These are phyloP conservation scores for Chionoecetes opilio DNA, from an alignment of 1,140 invertebrate species.

Conservation along the genomic window DNA sequence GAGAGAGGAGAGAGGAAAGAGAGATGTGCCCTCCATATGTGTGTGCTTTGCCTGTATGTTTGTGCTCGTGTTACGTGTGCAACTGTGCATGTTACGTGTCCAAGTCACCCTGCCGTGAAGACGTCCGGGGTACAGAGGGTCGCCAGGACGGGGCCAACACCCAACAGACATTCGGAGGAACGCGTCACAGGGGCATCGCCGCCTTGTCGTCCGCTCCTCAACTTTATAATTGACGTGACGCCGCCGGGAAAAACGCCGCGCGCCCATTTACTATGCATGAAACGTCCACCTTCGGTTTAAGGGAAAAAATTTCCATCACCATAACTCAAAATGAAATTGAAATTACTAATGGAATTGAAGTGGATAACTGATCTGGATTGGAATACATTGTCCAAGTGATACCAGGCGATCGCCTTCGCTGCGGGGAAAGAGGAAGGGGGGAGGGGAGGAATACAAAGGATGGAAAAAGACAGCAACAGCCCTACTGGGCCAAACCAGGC, in stretches of 20 bases:
- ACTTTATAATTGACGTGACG: conserved; percentile 16
- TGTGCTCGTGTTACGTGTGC: no score
- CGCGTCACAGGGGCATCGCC: no score
- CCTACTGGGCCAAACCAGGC: no score
- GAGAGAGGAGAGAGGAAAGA: background rate
- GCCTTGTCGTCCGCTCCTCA: background rate
- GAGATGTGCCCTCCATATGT: no score
- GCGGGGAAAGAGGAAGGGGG: no score
- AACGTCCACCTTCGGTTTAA: background rate
- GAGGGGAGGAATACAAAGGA: background rate
- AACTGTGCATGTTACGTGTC: no score
- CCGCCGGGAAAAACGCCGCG: background rate
- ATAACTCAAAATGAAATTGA: background rate
- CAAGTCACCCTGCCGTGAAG: no score
- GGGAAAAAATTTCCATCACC: background rate
- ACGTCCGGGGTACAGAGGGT: no score
- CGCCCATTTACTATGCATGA: conserved; percentile 3
- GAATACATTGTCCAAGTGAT: conserved; percentile 3
- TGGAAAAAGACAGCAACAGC: no score
- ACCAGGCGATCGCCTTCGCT: background rate
- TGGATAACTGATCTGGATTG: background rate
- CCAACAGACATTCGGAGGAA: no score
- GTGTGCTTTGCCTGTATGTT: no score
- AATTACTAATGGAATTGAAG: conserved; percentile 15
- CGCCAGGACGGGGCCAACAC: no score